Percentiles rank a stretch among this genome's conserved stretches.
phyloP scores from a whole-genome alignment of 2,113 vertebrate genomes.

The Melanerpes aurifrons region DNA sequence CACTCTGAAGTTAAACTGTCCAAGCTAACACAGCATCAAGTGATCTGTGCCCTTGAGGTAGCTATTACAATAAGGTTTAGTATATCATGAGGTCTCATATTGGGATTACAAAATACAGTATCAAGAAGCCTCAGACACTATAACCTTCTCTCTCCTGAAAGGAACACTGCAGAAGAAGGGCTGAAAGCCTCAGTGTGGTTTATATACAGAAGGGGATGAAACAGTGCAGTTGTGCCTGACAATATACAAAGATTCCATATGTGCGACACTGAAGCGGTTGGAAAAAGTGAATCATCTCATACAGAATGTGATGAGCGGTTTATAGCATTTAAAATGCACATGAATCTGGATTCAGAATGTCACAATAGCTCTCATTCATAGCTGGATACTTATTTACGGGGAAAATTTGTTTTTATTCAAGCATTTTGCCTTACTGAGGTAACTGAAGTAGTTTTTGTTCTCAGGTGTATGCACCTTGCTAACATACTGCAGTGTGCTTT shows the following conservation, averaged over 20 bases:
- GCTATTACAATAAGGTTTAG: background rate
- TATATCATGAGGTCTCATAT: background rate
- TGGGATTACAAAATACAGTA: background rate
- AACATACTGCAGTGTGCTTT: background rate
- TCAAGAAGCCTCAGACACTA: background rate
- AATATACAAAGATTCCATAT: slow-evolving; percentile 32
- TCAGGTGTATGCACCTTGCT: background rate
- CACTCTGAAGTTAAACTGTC: background rate
- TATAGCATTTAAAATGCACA: background rate
- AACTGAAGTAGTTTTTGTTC: background rate
- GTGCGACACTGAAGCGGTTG: background rate
- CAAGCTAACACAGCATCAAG: background rate
- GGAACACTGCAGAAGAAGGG: background rate
- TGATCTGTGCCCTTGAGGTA: background rate
- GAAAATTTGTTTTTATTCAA: background rate
- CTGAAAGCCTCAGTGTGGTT: background rate
- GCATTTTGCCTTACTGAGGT: background rate
- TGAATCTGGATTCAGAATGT: background rate
- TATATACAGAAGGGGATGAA: slow-evolving; percentile 9
- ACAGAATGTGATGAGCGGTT: slow-evolving; percentile 12
- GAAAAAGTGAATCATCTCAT: slow-evolving; percentile 58
- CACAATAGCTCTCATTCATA: background rate
- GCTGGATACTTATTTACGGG: background rate
- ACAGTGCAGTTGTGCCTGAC: background rate
- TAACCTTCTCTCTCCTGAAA: background rate